Evolutionary conservation across 2,113 vertebrate genomes (phyloP).

Genomic region (Gorsachius goisagi): DNA sequence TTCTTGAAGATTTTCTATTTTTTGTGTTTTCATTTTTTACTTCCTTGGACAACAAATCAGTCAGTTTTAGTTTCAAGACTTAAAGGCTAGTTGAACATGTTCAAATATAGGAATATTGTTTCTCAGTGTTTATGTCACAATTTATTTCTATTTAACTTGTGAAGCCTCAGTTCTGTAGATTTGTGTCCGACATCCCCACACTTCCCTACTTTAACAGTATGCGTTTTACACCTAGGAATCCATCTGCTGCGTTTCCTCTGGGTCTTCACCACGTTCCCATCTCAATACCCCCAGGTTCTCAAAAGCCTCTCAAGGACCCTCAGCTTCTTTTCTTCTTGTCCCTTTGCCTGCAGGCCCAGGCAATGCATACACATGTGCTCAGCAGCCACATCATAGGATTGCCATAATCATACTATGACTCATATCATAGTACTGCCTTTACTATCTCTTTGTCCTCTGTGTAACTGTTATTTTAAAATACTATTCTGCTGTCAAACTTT

Average conservation of each 20-base stretch:
- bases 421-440: neutral
- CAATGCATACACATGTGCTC: rapidly evolving
- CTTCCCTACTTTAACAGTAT: neutral
- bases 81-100: neutral
- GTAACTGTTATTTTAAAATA: neutral
- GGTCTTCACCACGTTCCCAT: neutral
- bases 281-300: rapidly evolving
- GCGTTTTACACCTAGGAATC: neutral
- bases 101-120: neutral
- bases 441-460: neutral
- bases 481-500: neutral
- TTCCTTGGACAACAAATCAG: neutral
- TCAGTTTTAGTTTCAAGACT: neutral
- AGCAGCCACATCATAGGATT: neutral
- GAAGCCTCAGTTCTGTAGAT: neutral
- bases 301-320: neutral
- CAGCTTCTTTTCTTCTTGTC: neutral
- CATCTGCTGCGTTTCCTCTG: neutral
- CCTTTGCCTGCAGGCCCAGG: neutral
- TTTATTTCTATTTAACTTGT: neutral
- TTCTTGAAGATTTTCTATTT: neutral
- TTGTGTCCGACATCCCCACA: neutral
- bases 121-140: neutral
- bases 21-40: neutral
- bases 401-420: neutral